Evolutionary conservation across 2,797 vertebrate species (phyloP).

Genomic region (Thripadectes ignobilis): DNA sequence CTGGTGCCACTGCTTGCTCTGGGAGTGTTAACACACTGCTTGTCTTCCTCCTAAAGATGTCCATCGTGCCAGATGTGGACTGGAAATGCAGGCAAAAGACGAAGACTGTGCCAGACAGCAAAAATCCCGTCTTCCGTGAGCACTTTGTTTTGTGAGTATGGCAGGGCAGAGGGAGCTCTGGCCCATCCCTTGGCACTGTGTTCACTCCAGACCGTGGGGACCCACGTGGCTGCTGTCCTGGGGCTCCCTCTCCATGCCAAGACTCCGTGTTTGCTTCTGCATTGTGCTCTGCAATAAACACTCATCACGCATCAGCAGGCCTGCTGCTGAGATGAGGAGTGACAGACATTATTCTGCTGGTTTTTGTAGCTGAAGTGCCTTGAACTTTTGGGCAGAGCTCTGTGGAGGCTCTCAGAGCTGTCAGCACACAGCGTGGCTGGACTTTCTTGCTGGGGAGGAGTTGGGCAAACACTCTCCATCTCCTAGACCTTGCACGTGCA

Average conservation of each 20-base stretch:
- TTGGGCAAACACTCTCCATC: background rate
- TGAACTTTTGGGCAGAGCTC: conserved; percentile 8
- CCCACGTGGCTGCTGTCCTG: background rate
- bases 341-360: conserved; percentile 47
- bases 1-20: background rate
- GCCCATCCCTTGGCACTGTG: fast-evolving
- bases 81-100: conserved; percentile 68
- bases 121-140: conserved; percentile 73
- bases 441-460: background rate
- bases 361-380: conserved; percentile 31
- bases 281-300: background rate
- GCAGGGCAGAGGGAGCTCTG: background rate
- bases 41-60: conserved; percentile 57
- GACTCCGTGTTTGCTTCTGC: background rate
- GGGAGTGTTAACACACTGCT: background rate
- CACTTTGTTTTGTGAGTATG: conserved; percentile 78
- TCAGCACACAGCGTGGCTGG: background rate
- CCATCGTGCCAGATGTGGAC: conserved; percentile 71
- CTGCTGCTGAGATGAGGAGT: conserved; percentile 18
- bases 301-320: background rate
- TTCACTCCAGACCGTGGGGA: background rate
- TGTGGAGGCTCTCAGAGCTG: background rate
- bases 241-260: background rate
- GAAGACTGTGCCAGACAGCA: conserved; percentile 63
- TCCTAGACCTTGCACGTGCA: background rate